phyloP scores from a whole-genome alignment of 2,113 vertebrate species.

The Elgaria multicarinata region DNA sequence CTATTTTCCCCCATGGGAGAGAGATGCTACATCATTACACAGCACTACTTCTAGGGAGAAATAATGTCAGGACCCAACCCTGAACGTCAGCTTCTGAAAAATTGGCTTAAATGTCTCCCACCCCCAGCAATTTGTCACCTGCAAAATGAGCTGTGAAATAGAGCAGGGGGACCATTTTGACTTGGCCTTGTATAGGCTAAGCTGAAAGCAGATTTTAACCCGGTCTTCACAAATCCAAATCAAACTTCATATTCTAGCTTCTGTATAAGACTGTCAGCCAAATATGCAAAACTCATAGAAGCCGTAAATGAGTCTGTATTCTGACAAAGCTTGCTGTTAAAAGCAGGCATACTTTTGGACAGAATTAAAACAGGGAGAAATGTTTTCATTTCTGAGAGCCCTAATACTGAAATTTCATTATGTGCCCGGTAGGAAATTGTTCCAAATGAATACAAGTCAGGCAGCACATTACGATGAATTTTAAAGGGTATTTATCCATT shows the following conservation, averaged over 20 bases:
- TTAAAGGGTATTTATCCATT: conserved; percentile 82
- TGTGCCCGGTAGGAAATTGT: conserved; percentile 56
- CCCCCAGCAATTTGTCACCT: background rate
- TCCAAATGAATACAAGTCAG: conserved; percentile 61
- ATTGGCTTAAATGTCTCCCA: background rate
- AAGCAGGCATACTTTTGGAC: background rate
- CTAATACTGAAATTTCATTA: conserved; percentile 47
- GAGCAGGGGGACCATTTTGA: background rate
- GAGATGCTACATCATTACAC: background rate
- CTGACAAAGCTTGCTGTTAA: background rate
- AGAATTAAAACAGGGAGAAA: background rate
- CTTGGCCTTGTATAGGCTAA: background rate
- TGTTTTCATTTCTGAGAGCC: conserved; percentile 45
- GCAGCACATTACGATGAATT: conserved; percentile 66
- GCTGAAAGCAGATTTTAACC: background rate
- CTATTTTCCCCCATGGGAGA: background rate
- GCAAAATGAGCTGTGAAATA: background rate
- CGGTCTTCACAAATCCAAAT: background rate
- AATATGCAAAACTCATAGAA: background rate
- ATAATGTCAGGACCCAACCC: background rate
- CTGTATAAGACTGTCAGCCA: background rate
- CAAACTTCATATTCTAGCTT: background rate
- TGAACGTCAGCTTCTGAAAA: background rate
- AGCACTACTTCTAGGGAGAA: background rate
- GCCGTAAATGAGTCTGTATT: conserved; percentile 8